phyloP scores from a whole-genome alignment of 2,797 vertebrate species.

The Euphonia xanthogaster region DNA sequence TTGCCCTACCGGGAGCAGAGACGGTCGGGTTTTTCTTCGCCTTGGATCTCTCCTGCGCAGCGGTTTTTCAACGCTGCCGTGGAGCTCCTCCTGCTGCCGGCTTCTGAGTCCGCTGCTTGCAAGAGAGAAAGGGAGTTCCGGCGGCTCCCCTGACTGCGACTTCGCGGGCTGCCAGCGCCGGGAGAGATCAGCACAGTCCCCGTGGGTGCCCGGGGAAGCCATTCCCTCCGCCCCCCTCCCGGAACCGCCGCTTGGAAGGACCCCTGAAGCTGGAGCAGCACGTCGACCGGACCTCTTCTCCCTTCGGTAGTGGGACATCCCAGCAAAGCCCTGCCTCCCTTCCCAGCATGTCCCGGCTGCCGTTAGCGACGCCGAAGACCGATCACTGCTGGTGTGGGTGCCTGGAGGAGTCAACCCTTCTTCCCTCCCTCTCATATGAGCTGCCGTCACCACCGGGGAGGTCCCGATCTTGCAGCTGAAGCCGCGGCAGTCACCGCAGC shows the following conservation, averaged over 20 bases:
- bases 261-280: too few species aligned
- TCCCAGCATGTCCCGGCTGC: neutral
- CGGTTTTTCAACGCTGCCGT: neutral
- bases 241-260: rapidly evolving
- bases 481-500: neutral
- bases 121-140: neutral
- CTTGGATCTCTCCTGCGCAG: neutral
- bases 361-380: neutral
- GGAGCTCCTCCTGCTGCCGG: neutral
- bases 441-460: neutral
- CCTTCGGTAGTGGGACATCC: too few species aligned
- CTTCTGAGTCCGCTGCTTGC: neutral
- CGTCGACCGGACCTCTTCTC: too few species aligned
- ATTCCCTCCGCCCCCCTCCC: neutral
- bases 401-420: too few species aligned
- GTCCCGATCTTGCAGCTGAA: neutral
- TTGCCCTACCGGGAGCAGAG: neutral
- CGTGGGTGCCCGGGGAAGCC: too few species aligned
- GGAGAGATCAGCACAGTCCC: neutral
- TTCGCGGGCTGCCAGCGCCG: neutral
- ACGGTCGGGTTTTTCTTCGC: neutral
- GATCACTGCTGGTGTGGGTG: neutral
- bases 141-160: neutral
- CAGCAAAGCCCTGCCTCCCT: neutral
- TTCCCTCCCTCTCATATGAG: too few species aligned